These are phyloP conservation scores for Asobara japonica DNA, from an alignment of 1,140 invertebrate species.

Conservation along the genomic window DNA sequence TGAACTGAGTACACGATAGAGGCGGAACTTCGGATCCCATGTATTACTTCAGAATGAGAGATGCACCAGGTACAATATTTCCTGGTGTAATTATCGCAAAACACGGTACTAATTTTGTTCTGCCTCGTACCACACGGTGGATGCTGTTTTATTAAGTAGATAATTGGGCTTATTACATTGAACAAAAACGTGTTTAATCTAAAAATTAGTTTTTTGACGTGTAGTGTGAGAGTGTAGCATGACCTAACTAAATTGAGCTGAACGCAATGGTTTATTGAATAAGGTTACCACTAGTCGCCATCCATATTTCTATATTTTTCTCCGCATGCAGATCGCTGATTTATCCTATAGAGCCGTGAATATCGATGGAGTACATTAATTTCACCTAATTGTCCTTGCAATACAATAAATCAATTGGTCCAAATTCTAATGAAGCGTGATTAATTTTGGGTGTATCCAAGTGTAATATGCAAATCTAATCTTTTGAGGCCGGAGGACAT, in stretches of 20 bases:
- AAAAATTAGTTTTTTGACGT: not conserved
- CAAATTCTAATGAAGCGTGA: too few relatives aligned
- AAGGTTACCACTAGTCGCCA: too few relatives aligned
- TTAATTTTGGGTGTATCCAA: not conserved
- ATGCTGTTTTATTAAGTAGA: not conserved
- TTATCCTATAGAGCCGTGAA: too few relatives aligned
- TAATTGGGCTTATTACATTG: not conserved
- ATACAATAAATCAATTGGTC: too few relatives aligned
- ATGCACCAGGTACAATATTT: not conserved
- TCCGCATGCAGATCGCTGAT: too few relatives aligned
- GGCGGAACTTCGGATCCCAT: conserved; percentile 18
- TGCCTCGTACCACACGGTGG: not conserved
- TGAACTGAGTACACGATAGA: conserved; percentile 22
- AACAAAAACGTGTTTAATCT: not conserved
- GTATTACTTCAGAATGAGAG: not conserved
- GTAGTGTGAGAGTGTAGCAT: not conserved
- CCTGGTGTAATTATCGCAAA: conserved; percentile 6
- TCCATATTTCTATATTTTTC: too few relatives aligned
- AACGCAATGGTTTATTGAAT: too few relatives aligned
- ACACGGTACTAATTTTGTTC: not conserved
- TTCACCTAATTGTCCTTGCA: too few relatives aligned
- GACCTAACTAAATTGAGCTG: too few relatives aligned
- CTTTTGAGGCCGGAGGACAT: not conserved
- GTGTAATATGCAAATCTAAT: not conserved
- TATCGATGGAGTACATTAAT: too few relatives aligned